A percentile compares a stretch with the other conserved stretches of the same genome.
Conservation (phyloP, 2,888 invertebrate species). For the Germaria angustata region DNA sequence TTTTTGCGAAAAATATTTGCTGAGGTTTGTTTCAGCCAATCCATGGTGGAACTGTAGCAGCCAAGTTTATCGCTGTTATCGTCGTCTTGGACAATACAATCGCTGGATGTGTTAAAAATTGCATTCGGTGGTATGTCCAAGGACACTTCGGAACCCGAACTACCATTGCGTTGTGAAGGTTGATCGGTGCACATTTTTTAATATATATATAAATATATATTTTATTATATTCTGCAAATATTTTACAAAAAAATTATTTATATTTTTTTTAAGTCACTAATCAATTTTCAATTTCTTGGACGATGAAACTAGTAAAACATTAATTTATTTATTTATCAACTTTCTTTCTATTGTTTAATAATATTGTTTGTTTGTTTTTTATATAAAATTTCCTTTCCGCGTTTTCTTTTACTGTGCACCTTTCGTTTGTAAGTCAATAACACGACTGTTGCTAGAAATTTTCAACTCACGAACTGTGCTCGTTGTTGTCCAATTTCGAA, state of each 20-base stretch:
- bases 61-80: slow-evolving; percentile 72
- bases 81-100: slow-evolving; percentile 81
- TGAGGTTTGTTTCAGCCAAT: slow-evolving; percentile 77
- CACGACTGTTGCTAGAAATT: slow-evolving; percentile 63
- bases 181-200: slow-evolving; percentile 65
- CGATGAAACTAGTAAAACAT: neutral
- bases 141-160: slow-evolving; percentile 74
- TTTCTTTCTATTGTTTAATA: slow-evolving; percentile 5
- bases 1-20: slow-evolving; percentile 84
- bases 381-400: too few relatives aligned
- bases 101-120: slow-evolving; percentile 76
- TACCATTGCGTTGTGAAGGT: slow-evolving; percentile 66
- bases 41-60: slow-evolving; percentile 72
- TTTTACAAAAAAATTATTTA: neutral
- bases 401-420: slow-evolving; percentile 61
- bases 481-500: slow-evolving; percentile 29
- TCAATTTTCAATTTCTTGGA: neutral
- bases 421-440: slow-evolving; percentile 65
- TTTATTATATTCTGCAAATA: slow-evolving; percentile 31
- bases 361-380: slow-evolving; percentile 8
- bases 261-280: slow-evolving; percentile 2
- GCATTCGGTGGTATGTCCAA: slow-evolving; percentile 78
- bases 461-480: slow-evolving; percentile 59
- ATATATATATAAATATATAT: neutral
- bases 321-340: slow-evolving; percentile 2